Evolutionary conservation across 2,888 invertebrate species (phyloP).

Genomic region (Campoletis raptor): DNA sequence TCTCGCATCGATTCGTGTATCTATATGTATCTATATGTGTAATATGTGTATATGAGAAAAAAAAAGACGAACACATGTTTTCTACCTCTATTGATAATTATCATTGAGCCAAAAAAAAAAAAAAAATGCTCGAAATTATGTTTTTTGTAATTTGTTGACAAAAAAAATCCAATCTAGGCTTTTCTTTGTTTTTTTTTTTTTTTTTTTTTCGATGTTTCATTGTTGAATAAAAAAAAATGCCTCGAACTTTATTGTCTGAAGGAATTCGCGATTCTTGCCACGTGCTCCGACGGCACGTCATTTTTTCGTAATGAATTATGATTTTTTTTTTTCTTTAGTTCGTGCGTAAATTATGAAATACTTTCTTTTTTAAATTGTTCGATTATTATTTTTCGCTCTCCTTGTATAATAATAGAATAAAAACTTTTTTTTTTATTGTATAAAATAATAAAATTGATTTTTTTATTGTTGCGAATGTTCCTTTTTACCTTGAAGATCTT

Average conservation of each 20-base stretch:
- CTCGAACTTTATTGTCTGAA: neutral
- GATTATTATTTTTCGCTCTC: neutral
- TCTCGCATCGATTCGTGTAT: conserved; percentile 61
- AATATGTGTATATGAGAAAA: conserved; percentile 68
- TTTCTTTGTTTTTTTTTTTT: neutral
- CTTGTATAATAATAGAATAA: neutral
- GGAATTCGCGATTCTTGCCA: conserved; percentile 37
- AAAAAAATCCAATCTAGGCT: neutral
- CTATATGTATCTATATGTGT: conserved; percentile 64
- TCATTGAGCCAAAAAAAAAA: conserved; percentile 39
- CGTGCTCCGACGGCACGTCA: neutral
- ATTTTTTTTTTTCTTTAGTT: neutral
- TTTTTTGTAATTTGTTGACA: conserved; percentile 1
- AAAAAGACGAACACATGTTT: conserved; percentile 45
- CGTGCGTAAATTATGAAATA: neutral
- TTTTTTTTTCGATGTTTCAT: neutral
- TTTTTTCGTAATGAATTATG: neutral
- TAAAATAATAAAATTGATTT: neutral
- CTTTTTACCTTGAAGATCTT: too few species aligned
- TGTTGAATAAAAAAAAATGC: neutral
- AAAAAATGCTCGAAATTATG: neutral
- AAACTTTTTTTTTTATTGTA: neutral
- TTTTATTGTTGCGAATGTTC: neutral
- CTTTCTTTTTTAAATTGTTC: neutral
- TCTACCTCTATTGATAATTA: conserved; percentile 65